Conservation (phyloP, 2,888 invertebrate genomes). For the Erebia epiphron region DNA sequence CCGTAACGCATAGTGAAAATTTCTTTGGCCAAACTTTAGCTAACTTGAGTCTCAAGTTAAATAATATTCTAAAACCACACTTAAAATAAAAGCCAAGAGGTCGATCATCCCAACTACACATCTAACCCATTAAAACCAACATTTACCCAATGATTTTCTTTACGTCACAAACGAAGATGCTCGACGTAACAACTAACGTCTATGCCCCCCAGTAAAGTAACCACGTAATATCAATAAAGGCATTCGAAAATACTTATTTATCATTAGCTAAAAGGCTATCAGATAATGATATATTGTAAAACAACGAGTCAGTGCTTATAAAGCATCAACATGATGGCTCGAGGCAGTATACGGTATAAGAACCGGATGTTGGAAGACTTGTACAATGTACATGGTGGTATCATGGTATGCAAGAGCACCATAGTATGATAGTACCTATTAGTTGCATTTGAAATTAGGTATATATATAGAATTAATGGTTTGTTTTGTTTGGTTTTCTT, state of each 20-base stretch:
- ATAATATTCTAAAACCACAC: not conserved
- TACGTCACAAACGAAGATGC: constrained; percentile 10
- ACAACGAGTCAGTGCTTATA: constrained; percentile 30
- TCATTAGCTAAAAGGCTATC: constrained; percentile 42
- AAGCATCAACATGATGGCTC: constrained; percentile 35
- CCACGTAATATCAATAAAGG: constrained; percentile 28
- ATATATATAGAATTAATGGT: not conserved
- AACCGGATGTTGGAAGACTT: constrained; percentile 34
- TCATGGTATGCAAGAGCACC: constrained; percentile 4
- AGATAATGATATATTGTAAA: constrained; percentile 37
- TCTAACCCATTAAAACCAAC: not conserved
- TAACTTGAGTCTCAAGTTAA: too few relatives aligned
- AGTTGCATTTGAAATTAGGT: not conserved
- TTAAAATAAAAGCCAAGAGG: not conserved
- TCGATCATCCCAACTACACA: not conserved
- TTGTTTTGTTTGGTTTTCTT: not conserved
- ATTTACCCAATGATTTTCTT: not conserved
- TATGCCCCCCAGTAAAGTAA: constrained; percentile 19
- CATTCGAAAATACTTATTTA: constrained; percentile 33
- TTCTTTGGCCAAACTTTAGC: too few relatives aligned
- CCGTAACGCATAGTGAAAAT: too few relatives aligned
- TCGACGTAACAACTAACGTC: constrained; percentile 11
- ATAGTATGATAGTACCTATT: not conserved
- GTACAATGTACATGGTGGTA: too few relatives aligned
- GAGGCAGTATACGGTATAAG: constrained; percentile 32